Base-by-base conservation (phyloP, 1,140 invertebrate species). In the Thalassaphorura encarpata region DNA sequence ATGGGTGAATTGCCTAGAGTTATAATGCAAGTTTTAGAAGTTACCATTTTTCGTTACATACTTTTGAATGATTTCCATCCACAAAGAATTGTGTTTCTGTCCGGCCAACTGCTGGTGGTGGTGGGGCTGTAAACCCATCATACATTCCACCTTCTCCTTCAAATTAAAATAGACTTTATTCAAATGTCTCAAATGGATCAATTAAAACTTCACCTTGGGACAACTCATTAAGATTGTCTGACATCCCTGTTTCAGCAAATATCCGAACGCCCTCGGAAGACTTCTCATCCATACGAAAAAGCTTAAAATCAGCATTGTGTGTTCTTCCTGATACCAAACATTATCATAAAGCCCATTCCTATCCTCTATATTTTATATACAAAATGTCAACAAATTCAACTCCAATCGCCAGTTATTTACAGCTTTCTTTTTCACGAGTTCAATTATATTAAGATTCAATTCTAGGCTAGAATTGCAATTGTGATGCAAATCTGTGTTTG, bases 41-140 rank as follows among this genome's bases (percentile, higher is more conserved):
- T 59, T 36, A 27, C 24, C 13, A 43, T 52, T 21, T 4, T 19
- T 50, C 24, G 52, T 46, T 49, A 31, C 56, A 75, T 71, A 85
- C 84, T 73, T 76, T 77, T 6, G 87, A 87, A 75, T 92, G 88
- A 72, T 87, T 89, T 53, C 87, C 86, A 69, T 93, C 89, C n/a
- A 89, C 82, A 68, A 91, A 89, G 68, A 92, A 86, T 66, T 85
- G 80, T 0, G 85, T 79, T 66, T 88, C 82, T 23, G 86, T 85
- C 41, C 79, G 73, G 1, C 89, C 89, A 41, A 83, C 80, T 1
- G 89, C 89, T 1, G 75, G 69, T 16, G 93, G 79, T 0, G 85
- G 76, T 1, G 88, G 84, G 13, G 84, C 86, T 36, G 76, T 82
- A 71, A 95, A 93, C 49, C 84, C 80, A 69, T 93, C 87, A 57